Evolutionary conservation across 1,140 invertebrate genomes (phyloP).

Genomic region (Nasonia giraulti): DNA sequence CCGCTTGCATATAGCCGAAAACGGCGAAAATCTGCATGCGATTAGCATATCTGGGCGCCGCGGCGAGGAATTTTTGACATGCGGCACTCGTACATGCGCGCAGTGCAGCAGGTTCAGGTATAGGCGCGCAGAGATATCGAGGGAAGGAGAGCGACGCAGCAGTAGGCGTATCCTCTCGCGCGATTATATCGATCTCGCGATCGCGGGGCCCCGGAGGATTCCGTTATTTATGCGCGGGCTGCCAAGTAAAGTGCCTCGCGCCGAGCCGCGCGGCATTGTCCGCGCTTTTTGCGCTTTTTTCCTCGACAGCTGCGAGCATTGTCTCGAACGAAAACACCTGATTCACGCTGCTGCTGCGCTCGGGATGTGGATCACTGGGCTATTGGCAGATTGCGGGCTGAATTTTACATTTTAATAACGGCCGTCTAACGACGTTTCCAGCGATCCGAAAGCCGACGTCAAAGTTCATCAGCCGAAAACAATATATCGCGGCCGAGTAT

Average conservation of each 20-base stretch:
- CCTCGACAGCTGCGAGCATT: no score
- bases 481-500: neutral
- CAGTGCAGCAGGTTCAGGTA: no score
- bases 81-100: neutral
- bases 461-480: conserved; percentile 1
- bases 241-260: neutral
- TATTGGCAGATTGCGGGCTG: no score
- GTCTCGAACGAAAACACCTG: neutral
- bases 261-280: no score
- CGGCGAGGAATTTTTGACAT: neutral
- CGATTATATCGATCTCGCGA: neutral
- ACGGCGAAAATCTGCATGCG: neutral
- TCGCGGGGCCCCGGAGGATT: neutral
- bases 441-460: neutral
- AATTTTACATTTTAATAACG: no score
- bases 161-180: neutral
- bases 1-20: neutral
- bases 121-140: neutral
- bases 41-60: neutral
- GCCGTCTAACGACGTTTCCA: no score
- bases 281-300: neutral
- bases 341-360: neutral
- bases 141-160: neutral
- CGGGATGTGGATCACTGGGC: neutral
- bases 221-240: neutral